These are phyloP conservation scores for Leptopilina boulardi DNA, from an alignment of 1,140 invertebrate species.

Conservation along the genomic window DNA sequence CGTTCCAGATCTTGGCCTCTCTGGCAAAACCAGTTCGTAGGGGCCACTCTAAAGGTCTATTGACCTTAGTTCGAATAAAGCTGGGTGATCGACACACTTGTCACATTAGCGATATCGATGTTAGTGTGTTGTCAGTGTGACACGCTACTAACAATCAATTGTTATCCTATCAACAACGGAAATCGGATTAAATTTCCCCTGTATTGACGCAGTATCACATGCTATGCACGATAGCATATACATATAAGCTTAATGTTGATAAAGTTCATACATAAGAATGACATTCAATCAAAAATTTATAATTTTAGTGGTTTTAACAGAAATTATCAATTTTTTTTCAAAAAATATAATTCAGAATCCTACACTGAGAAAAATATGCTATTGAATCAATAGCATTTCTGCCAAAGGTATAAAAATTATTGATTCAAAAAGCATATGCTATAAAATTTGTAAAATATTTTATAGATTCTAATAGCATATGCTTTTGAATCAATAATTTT, in stretches of 20 bases:
- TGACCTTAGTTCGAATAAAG: slow-evolving; percentile 22
- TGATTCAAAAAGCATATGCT: too few species aligned
- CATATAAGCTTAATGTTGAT: not conserved
- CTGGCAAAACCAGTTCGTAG: slow-evolving; percentile 48
- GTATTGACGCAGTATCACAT: not conserved
- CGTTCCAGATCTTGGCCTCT: slow-evolving; percentile 59
- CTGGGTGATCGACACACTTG: slow-evolving; percentile 8
- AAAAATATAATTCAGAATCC: too few species aligned
- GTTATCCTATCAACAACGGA: slow-evolving; percentile 7
- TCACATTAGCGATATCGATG: not conserved
- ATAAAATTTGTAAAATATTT: too few species aligned
- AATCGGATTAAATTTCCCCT: slow-evolving; percentile 4
- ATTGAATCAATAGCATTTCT: too few species aligned
- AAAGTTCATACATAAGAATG: too few species aligned
- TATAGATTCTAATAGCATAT: too few species aligned
- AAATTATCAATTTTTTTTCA: too few species aligned
- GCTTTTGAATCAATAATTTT: too few species aligned
- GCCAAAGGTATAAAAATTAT: too few species aligned
- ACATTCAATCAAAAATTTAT: too few species aligned
- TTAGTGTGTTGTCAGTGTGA: slow-evolving; percentile 8
- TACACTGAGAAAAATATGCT: too few species aligned
- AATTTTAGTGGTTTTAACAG: too few species aligned
- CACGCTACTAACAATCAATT: slow-evolving; percentile 28
- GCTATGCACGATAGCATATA: not conserved
- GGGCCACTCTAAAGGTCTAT: not conserved